Evolutionary conservation across 1,140 invertebrate genomes (phyloP).

Genomic region (Reticulitermes speratus): DNA sequence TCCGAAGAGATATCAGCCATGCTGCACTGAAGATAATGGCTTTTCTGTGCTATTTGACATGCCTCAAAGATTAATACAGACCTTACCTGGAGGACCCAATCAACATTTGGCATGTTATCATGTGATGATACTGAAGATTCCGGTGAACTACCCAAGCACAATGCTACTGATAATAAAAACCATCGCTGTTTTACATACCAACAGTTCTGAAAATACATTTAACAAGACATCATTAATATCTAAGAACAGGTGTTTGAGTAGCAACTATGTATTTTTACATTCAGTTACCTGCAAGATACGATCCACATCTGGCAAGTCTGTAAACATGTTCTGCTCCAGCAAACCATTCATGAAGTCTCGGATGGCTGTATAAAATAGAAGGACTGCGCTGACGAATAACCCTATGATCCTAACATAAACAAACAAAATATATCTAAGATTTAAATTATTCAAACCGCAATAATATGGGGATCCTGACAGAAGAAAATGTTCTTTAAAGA

Average conservation of each 20-base stretch:
- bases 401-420: conserved; percentile 83
- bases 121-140: conserved; percentile 90
- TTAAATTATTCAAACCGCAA: neutral
- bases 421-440: conserved; percentile 32
- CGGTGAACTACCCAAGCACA: conserved; percentile 82
- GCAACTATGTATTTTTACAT: neutral
- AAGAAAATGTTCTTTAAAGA: no score
- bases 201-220: conserved; percentile 76
- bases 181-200: conserved; percentile 94
- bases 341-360: conserved; percentile 85
- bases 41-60: neutral
- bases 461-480: neutral
- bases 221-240: conserved; percentile 34
- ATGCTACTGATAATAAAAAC: conserved; percentile 90
- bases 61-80: neutral
- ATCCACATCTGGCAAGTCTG: conserved; percentile 85
- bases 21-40: neutral
- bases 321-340: conserved; percentile 93
- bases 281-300: conserved; percentile 70
- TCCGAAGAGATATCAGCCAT: neutral
- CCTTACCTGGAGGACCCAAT: conserved; percentile 76
- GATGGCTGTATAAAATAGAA: conserved; percentile 84
- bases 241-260: neutral
- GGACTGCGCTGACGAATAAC: conserved; percentile 93
- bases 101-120: conserved; percentile 93